Evolutionary conservation across 2,797 vertebrate genomes (phyloP), one percentile per base, ranked within the genome.

Genomic region (Trachops cirrhosus): DNA sequence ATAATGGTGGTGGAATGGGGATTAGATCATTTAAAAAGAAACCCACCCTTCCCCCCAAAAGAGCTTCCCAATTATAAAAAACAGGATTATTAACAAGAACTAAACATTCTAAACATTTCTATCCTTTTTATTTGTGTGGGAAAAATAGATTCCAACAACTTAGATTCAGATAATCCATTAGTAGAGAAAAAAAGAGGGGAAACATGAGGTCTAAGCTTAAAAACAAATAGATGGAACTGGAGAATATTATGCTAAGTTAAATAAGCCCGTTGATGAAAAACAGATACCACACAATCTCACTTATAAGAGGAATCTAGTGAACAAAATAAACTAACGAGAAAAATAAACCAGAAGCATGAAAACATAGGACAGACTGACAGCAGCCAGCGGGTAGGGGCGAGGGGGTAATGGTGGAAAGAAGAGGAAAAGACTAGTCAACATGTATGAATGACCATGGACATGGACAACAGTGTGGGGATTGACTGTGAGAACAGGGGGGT

Each of bases 41-140:
- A 67, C 3, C 2, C 18, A 46, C 5, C 11, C 9, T 10, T 2
- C 14, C 22, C 10, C 8, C 9, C 0, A 0, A 46, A 71, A 50
- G 62, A 5, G 10, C 71, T 39, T 41, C 9, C 79, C 18, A 74
- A 24, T n/a, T 74, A 37, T 91, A 6, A 32, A 77, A 82, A 93
- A 50, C 8, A 10, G 1, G 77, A 68, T 39, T 77, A 91, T 50
- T 48, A 48, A 37, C 9, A 88, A 78, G 10, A 88, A 22, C 4
- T 77, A 67, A 90, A 74, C 24, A 1, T 6, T 48, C 5, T 70
- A 83, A 15, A 71, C 9, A 22, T 62, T 22, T 46, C 59, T 87
- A 12, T 46, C 22, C 32, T 57, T 41, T 92, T 82, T 50, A 77
- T 3, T 24, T 77, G 0, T 62, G 2, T 74, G 24, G 62, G 14